phyloP scores from a whole-genome alignment of 1,140 invertebrate species.

The Lutraria rhynchaena region DNA sequence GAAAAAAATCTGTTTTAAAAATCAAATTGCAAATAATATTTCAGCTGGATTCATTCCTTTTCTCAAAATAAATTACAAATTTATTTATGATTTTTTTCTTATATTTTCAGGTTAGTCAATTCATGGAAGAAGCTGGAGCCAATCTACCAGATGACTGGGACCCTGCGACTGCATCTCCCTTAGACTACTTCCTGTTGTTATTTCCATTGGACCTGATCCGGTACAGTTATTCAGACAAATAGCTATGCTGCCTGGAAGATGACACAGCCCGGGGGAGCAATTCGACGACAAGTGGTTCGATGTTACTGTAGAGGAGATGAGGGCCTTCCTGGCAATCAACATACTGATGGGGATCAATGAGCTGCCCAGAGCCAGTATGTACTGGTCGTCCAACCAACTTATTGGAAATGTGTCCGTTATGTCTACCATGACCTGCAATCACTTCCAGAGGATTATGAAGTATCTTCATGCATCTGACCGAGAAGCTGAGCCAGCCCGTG shows the following conservation, averaged over 20 bases:
- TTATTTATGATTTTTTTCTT: too few species aligned
- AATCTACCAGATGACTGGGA: too few species aligned
- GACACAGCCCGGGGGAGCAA: not conserved
- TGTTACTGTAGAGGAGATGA: not conserved
- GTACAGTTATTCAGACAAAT: not conserved
- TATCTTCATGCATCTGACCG: too few species aligned
- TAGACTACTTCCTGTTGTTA: too few species aligned
- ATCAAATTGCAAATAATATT: too few species aligned
- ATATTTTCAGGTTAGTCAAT: too few species aligned
- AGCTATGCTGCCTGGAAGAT: not conserved
- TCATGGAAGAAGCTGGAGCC: too few species aligned
- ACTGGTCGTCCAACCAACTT: not conserved
- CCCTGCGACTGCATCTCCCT: too few species aligned
- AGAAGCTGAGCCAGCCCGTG: not conserved
- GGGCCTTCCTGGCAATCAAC: not conserved
- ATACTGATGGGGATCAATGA: not conserved
- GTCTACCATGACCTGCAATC: not conserved
- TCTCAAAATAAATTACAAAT: too few species aligned
- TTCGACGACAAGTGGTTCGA: not conserved
- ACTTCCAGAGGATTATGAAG: not conserved
- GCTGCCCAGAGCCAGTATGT: not conserved
- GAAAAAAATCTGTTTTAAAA: too few species aligned
- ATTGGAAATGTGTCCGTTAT: not conserved
- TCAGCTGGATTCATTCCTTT: too few species aligned
- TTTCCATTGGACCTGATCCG: too few species aligned